phyloP scores from a whole-genome alignment of 2,113 vertebrate genomes.

The Gavialis gangeticus region DNA sequence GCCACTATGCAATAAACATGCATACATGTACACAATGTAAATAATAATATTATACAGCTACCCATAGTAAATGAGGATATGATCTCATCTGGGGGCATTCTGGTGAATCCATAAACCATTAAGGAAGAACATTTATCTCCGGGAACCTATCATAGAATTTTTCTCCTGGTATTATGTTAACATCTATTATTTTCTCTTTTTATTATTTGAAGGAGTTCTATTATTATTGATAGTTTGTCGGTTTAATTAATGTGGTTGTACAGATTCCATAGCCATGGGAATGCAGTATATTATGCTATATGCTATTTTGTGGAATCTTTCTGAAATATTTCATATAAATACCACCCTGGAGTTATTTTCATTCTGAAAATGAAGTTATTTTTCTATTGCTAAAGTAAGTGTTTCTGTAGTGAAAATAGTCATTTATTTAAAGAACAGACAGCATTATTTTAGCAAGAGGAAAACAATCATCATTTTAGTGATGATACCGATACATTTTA shows the following conservation, averaged over 20 bases:
- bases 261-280: not conserved
- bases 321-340: conserved; percentile 48
- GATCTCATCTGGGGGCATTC: not conserved
- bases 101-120: not conserved
- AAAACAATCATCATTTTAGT: conserved; percentile 2
- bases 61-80: not conserved
- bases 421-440: conserved; percentile 32
- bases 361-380: conserved; percentile 19
- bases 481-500: not conserved
- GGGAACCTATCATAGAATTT: not conserved
- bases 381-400: not conserved
- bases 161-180: not conserved
- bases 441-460: conserved; percentile 24
- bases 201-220: not conserved
- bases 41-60: conserved; percentile 4
- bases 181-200: conserved; percentile 21
- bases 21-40: conserved; percentile 3
- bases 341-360: conserved; percentile 19
- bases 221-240: conserved; percentile 41
- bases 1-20: conserved; percentile 14
- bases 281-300: conserved; percentile 9
- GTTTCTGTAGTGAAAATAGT: conserved; percentile 14
- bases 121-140: not conserved
- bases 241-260: conserved; percentile 25
- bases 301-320: not conserved